Evolutionary conservation across 1,140 invertebrate genomes (phyloP).

Genomic region (Papilio xuthus): DNA sequence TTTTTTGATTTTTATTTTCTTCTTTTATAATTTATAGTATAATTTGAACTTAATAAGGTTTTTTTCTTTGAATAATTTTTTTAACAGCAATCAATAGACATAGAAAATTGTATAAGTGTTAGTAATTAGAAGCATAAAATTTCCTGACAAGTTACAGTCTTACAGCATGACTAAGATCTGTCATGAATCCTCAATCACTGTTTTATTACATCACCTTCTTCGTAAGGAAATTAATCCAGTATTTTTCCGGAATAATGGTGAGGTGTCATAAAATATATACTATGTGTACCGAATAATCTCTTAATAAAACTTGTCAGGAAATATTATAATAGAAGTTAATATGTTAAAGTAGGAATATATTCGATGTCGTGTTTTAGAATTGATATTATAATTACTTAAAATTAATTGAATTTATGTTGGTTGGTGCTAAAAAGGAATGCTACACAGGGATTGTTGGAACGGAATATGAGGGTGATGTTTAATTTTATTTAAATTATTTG

Average conservation of each 20-base stretch:
- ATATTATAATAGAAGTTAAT: not conserved
- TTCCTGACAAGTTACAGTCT: too few relatives aligned
- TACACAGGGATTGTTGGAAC: constrained; percentile 7
- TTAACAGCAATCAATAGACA: not conserved
- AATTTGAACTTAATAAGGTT: not conserved
- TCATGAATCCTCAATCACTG: too few relatives aligned
- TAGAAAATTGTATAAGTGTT: not conserved
- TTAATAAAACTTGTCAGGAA: not conserved
- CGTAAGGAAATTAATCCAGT: too few relatives aligned
- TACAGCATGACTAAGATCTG: too few relatives aligned
- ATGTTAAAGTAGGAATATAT: not conserved
- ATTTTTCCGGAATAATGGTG: too few relatives aligned
- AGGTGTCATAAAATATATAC: too few relatives aligned
- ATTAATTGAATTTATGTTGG: constrained; percentile 12
- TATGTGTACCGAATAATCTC: too few relatives aligned
- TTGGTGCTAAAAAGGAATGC: constrained; percentile 19
- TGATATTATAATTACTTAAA: not conserved
- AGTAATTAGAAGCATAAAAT: too few relatives aligned
- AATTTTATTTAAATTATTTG: not conserved
- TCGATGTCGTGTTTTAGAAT: not conserved
- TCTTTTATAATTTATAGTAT: not conserved
- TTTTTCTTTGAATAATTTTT: not conserved
- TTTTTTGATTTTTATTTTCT: not conserved
- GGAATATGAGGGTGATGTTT: not conserved
- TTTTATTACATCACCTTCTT: too few relatives aligned